phyloP scores from a whole-genome alignment of 2,113 vertebrate species.

The Istiophorus platypterus region DNA sequence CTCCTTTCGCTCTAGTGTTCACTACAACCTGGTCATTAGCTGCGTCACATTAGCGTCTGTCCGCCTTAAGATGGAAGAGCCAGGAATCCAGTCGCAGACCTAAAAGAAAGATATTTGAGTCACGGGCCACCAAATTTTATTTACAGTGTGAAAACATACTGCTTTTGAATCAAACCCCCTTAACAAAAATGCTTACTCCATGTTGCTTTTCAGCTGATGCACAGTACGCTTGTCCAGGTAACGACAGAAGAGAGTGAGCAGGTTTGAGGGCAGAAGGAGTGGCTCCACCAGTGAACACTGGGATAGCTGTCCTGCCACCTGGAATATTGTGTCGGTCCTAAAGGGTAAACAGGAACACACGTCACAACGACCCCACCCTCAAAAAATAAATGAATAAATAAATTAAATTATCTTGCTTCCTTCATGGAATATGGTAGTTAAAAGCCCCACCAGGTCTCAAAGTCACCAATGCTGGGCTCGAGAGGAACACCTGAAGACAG shows the following conservation, averaged over 20 bases:
- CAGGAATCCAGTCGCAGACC: conserved; percentile 81
- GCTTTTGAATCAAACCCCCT: not conserved
- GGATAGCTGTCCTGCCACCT: conserved; percentile 91
- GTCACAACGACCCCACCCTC: no score
- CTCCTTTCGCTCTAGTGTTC: conserved; percentile 37
- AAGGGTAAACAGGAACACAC: not conserved
- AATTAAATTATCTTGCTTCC: no score
- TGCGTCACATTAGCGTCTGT: not conserved
- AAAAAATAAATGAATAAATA: no score
- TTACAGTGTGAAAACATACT: not conserved
- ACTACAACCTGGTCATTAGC: conserved; percentile 35
- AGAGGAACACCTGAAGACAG: conserved; percentile 86
- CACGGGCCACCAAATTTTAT: not conserved
- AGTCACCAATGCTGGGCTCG: conserved; percentile 86
- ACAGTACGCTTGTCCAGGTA: conserved; percentile 93
- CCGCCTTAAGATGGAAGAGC: conserved; percentile 78
- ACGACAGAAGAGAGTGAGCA: conserved; percentile 93
- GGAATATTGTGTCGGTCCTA: conserved; percentile 92
- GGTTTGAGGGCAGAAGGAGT: conserved; percentile 91
- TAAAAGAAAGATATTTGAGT: conserved; percentile 47
- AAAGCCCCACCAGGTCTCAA: conserved; percentile 87
- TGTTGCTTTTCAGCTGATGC: conserved; percentile 90
- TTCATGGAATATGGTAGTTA: not conserved
- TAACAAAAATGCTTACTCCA: conserved; percentile 86
- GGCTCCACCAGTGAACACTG: conserved; percentile 91